These are phyloP conservation scores for Steinernema hermaphroditum DNA, from an alignment of 2,888 invertebrate genomes.

Conservation along the genomic window DNA sequence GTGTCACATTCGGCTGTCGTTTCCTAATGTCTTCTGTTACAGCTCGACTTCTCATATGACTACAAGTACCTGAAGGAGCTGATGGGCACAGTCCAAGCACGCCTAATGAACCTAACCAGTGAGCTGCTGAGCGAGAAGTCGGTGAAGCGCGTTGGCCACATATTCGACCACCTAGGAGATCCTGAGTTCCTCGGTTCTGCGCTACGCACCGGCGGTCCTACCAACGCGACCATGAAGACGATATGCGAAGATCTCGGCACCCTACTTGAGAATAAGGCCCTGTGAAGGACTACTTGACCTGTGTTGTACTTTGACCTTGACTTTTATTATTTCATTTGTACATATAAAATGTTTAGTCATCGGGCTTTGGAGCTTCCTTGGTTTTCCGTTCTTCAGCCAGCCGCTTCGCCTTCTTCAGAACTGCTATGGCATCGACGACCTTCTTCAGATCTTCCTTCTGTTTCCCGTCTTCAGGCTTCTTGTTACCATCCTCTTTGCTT, in stretches of 20 bases:
- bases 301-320: too few relatives aligned
- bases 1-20: not conserved
- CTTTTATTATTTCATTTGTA: not conserved
- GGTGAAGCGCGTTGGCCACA: not conserved
- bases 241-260: constrained; percentile 6
- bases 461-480: not conserved
- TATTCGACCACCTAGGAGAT: not conserved
- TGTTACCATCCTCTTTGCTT: not conserved
- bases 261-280: not conserved
- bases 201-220: not conserved
- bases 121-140: constrained; percentile 9
- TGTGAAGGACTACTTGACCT: not conserved
- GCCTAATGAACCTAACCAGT: not conserved
- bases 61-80: not conserved
- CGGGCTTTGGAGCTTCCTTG: not conserved
- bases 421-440: not conserved
- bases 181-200: not conserved
- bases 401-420: constrained; percentile 13
- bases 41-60: constrained; percentile 15
- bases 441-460: too few relatives aligned
- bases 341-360: not conserved
- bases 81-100: not conserved
- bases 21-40: not conserved
- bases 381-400: not conserved
- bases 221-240: not conserved